Evolutionary conservation across 2,113 vertebrate genomes (phyloP).

Genomic region (Macrotus californicus): DNA sequence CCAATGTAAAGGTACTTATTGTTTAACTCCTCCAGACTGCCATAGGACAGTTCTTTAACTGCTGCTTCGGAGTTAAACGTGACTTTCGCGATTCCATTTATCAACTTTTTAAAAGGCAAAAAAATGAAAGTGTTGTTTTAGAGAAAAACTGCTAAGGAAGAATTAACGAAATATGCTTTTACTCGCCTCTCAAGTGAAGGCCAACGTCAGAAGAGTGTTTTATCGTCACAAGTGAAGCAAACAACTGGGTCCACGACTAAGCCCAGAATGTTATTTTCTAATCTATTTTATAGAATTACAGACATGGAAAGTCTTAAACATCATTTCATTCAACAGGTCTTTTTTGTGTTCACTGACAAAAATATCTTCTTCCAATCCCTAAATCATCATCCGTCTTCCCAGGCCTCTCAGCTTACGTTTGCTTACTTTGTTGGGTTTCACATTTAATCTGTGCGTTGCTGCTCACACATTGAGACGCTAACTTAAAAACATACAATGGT

Average conservation of each 20-base stretch:
- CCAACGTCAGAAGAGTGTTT: not conserved
- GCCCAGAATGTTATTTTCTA: not conserved
- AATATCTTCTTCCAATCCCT: not conserved
- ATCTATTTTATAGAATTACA: not conserved
- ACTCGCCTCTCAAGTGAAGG: not conserved
- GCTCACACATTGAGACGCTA: not conserved
- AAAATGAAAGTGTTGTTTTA: constrained; percentile 27
- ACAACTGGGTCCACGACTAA: not conserved
- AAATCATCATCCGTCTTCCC: not conserved
- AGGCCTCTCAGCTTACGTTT: not conserved
- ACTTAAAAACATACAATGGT: not conserved
- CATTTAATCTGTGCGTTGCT: not conserved
- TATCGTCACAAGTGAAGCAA: not conserved
- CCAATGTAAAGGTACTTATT: constrained; percentile 78
- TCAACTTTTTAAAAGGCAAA: constrained; percentile 69
- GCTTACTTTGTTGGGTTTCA: not conserved
- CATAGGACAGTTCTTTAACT: constrained; percentile 67
- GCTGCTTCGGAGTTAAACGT: constrained; percentile 77
- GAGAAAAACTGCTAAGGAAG: not conserved
- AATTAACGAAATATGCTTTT: not conserved
- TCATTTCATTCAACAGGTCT: not conserved
- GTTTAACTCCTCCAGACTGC: constrained; percentile 77
- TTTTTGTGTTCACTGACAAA: not conserved
- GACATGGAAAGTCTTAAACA: not conserved
- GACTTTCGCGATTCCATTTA: constrained; percentile 75